Base-by-base conservation (phyloP, 2,113 vertebrate species). In the Corythornis madagascariensis region DNA sequence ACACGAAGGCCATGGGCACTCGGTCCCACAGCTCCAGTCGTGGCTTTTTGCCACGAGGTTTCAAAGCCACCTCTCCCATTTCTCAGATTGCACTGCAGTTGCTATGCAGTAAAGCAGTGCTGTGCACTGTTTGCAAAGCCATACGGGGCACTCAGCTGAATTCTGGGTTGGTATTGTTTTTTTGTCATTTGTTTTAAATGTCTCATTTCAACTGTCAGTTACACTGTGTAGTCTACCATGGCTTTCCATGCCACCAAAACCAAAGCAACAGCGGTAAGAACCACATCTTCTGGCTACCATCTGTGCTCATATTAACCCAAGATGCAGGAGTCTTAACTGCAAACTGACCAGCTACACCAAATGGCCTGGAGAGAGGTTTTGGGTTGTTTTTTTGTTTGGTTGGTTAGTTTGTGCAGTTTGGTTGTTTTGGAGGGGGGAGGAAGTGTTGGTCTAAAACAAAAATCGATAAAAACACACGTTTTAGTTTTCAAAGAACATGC, bases 81-180 rank as follows among this genome's bases (percentile, higher is more conserved):
- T 74, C 65, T 52, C 50, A 40, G n/a, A 52, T 20, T n/a, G 31
- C 21, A 11, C 24, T 38, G 50, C 26, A 55, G 33, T 19, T 57
- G 67, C 4, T 21, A 35, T 1, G 16, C 57, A 43, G 45, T 35
- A 35, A 35, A 35, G 35, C 35, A 35, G 35, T 35, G 35, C 35
- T 35, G 35, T 35, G 35, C 35, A 35, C 20, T 5, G 24, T 26
- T 47, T 33, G 81, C 78, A n/a, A 73, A 77, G 56, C 35, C 74
- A 73, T 2, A 9, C 8, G 13, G 45, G 35, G 7, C 24, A 13
- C 26, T 56, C 42, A 5, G 7, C 35, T 2, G 16, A 5, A 2
- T 5, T 52, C 0, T 10, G 29, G 7, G 4, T 0, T 5, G 22
- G 45, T 45, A 45, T 45, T 18, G 4, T 26, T 50, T 0, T 56